Evolutionary conservation across 2,888 invertebrate species (phyloP).

Genomic region (Hyppa rectilinea): DNA sequence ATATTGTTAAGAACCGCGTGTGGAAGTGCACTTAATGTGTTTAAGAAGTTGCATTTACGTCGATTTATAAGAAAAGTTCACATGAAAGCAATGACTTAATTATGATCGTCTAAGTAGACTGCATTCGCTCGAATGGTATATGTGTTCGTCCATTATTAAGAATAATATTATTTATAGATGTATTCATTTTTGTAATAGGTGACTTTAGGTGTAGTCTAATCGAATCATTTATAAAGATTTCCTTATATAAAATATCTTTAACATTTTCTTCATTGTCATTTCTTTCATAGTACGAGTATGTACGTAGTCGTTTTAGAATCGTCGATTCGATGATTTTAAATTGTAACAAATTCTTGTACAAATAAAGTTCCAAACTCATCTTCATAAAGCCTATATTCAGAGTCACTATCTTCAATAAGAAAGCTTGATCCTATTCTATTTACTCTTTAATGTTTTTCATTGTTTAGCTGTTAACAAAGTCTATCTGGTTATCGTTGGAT

Average conservation of each 20-base stretch:
- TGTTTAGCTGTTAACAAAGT: constrained; percentile 87
- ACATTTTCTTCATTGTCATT: constrained; percentile 52
- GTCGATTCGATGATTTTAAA: constrained; percentile 58
- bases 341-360: constrained; percentile 71
- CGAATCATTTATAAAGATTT: constrained; percentile 67
- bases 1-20: constrained; percentile 66
- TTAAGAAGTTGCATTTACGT: constrained; percentile 86
- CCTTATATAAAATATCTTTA: constrained; percentile 53
- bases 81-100: constrained; percentile 86
- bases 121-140: constrained; percentile 88
- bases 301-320: constrained; percentile 55
- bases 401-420: constrained; percentile 74
- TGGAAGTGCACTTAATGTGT: constrained; percentile 77
- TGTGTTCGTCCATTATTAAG: constrained; percentile 90
- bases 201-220: constrained; percentile 74
- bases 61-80: constrained; percentile 78
- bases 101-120: constrained; percentile 86
- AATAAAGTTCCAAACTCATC: constrained; percentile 70
- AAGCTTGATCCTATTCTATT: constrained; percentile 73
- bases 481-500: constrained; percentile 87
- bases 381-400: constrained; percentile 71
- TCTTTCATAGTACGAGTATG: constrained; percentile 49
- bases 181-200: constrained; percentile 84
- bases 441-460: constrained; percentile 77
- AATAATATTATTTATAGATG: constrained; percentile 84